Conservation (phyloP, 2,113 vertebrate genomes). For the Bubo blakistoni region DNA sequence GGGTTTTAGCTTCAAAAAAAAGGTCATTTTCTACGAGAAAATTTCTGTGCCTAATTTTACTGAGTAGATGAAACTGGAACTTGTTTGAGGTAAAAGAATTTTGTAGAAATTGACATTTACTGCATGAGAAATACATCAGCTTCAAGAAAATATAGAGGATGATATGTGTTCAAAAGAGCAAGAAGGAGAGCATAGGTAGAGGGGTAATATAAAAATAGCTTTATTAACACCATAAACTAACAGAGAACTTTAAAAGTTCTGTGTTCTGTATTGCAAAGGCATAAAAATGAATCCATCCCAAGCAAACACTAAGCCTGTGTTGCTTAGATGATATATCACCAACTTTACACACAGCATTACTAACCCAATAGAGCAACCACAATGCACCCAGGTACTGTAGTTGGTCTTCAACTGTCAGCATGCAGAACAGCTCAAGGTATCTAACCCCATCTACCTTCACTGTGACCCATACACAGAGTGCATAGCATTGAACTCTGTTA, state of each 20-base stretch:
- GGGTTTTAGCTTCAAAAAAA: background rate
- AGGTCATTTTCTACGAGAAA: background rate
- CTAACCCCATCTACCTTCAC: background rate
- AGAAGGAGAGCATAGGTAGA: background rate
- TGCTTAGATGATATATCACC: background rate
- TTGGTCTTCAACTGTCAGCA: background rate
- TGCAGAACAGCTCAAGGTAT: accelerated
- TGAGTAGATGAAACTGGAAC: background rate
- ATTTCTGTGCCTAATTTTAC: background rate
- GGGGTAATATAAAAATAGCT: background rate
- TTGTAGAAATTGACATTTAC: background rate
- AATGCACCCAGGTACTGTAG: too few relatives aligned
- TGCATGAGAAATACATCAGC: background rate
- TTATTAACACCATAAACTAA: background rate
- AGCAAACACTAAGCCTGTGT: background rate
- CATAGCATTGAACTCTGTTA: background rate
- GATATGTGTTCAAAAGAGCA: background rate
- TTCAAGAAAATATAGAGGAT: background rate
- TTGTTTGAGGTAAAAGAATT: background rate
- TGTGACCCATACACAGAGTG: background rate
- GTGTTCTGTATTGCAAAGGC: background rate
- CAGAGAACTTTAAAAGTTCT: background rate
- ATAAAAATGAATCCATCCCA: background rate
- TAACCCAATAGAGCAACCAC: background rate
- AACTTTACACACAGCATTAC: too few relatives aligned